A percentile compares a stretch with the other conserved stretches of the same genome.
Evolutionary conservation across 2,888 invertebrate species (phyloP).

Genomic region (Ectemnius continuus): DNA sequence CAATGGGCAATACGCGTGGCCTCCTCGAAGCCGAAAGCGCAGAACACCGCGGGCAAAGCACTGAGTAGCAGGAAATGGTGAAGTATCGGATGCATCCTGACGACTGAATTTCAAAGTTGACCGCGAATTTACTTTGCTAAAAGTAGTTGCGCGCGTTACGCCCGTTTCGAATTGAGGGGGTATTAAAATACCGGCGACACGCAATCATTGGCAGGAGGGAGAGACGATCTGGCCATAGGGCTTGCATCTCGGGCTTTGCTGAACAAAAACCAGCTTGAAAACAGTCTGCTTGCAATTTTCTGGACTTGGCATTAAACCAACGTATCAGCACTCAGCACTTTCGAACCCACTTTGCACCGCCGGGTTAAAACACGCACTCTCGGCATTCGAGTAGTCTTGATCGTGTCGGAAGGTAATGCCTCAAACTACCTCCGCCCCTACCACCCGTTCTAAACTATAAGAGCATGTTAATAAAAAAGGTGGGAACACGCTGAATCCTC

Average conservation of each 20-base stretch:
- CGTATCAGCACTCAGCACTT: too few relatives aligned
- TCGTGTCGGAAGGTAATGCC: background rate
- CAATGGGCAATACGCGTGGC: background rate
- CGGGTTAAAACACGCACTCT: background rate
- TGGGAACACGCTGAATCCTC: background rate
- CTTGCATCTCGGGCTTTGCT: background rate
- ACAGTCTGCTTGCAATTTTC: background rate
- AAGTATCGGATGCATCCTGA: background rate
- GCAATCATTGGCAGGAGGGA: background rate
- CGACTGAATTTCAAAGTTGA: background rate
- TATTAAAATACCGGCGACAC: background rate
- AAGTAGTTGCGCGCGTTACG: background rate
- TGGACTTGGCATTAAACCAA: too few relatives aligned
- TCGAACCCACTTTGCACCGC: background rate
- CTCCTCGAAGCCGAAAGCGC: background rate
- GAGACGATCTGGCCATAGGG: background rate
- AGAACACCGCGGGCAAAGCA: background rate
- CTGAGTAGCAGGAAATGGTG: background rate
- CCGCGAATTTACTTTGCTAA: background rate
- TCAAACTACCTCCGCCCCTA: slow-evolving; percentile 1
- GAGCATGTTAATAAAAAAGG: background rate
- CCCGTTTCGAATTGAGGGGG: slow-evolving; percentile 9
- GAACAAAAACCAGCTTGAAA: background rate
- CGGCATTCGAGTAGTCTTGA: background rate
- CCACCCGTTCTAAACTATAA: background rate